Evolutionary conservation across 1,140 invertebrate species (phyloP).

Genomic region (Drosophila dunni): DNA sequence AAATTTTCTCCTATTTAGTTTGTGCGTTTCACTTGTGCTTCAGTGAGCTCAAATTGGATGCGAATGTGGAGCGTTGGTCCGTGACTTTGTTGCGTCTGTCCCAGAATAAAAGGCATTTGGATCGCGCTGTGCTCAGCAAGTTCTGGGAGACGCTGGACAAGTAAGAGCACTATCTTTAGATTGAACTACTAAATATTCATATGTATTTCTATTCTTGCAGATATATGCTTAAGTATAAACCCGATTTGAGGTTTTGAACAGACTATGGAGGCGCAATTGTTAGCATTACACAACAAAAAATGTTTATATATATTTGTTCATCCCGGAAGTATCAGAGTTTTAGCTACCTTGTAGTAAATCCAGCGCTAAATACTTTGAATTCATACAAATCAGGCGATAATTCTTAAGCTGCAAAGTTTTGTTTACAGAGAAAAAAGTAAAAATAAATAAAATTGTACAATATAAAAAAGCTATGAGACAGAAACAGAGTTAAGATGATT

Average conservation of each 20-base stretch:
- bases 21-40: conserved; percentile 99
- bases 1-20: conserved; percentile 86
- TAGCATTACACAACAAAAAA: neutral
- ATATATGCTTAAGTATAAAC: conserved; percentile 96
- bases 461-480: conserved; percentile 52
- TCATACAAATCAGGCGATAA: conserved; percentile 5
- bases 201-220: conserved; percentile 86
- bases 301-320: conserved; percentile 12
- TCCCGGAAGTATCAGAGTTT: conserved; percentile 1
- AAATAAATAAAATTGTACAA: conserved; percentile 44
- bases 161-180: conserved; percentile 84
- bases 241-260: conserved; percentile 93
- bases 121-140: conserved; percentile 96
- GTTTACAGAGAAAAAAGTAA: conserved; percentile 22
- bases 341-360: conserved; percentile 14
- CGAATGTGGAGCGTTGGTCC: conserved; percentile 97
- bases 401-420: conserved; percentile 52
- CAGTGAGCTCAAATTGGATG: conserved; percentile 96
- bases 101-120: conserved; percentile 97
- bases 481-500: conserved; percentile 35
- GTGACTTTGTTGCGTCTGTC: conserved; percentile 97
- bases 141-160: conserved; percentile 99
- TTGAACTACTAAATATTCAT: neutral
- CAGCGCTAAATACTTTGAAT: neutral
- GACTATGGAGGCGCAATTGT: conserved; percentile 5